Percentiles rank a stretch among this genome's conserved stretches.
These are phyloP conservation scores for Leptobrachium ailaonicum DNA, from an alignment of 2,113 vertebrate genomes.

Conservation along the genomic window DNA sequence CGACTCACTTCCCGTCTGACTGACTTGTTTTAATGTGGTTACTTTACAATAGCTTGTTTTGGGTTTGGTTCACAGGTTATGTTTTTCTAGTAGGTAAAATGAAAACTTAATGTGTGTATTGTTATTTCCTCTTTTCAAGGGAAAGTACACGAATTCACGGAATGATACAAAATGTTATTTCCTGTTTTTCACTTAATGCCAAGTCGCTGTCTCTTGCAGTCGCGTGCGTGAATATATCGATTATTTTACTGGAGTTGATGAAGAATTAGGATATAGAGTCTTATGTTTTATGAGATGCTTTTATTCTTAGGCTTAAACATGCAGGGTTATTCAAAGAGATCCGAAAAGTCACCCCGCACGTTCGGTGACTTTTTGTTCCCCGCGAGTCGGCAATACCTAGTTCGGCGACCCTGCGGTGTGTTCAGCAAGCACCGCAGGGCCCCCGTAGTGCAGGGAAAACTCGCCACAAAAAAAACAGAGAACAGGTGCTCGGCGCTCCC, in stretches of 20 bases:
- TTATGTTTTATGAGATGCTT: slow-evolving; percentile 38
- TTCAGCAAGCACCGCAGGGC: no score
- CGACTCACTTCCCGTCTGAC: slow-evolving; percentile 72
- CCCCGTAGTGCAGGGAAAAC: no score
- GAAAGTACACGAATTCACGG: slow-evolving; percentile 64
- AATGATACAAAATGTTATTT: slow-evolving; percentile 70
- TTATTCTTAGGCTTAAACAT: no score
- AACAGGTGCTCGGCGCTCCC: no score
- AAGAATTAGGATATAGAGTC: slow-evolving; percentile 56
- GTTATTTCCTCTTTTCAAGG: slow-evolving; percentile 74
- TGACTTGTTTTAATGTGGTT: slow-evolving; percentile 70
- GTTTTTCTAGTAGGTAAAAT: slow-evolving; percentile 75
- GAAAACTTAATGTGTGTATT: slow-evolving; percentile 69
- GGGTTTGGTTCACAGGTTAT: slow-evolving; percentile 63
- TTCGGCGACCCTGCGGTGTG: no score
- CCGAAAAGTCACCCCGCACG: no score
- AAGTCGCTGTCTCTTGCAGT: slow-evolving; percentile 60
- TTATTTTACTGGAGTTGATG: slow-evolving; percentile 57
- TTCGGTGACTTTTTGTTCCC: no score
- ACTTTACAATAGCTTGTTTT: slow-evolving; percentile 74
- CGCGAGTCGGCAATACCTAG: no score
- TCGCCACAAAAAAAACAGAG: no score
- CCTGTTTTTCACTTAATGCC: slow-evolving; percentile 74
- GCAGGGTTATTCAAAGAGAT: no score
- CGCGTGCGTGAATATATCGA: slow-evolving; percentile 40